phyloP scores from a whole-genome alignment of 1,140 invertebrate genomes.

The Drosophila pallidifrons region DNA sequence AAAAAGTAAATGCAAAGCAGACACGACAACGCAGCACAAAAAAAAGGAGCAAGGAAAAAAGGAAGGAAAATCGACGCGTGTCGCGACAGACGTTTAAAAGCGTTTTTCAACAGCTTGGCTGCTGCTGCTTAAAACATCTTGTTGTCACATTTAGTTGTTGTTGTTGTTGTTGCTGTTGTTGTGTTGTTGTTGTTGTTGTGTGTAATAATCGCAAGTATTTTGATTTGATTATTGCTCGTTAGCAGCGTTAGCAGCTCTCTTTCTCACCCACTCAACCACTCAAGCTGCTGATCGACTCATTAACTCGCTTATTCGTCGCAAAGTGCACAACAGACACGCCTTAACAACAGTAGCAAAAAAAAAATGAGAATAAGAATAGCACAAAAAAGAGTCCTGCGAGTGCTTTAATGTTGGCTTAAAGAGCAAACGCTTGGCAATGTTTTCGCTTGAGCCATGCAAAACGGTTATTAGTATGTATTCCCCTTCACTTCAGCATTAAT shows the following conservation, averaged over 20 bases:
- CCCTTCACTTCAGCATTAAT: conserved; percentile 49
- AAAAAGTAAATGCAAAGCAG: conserved; percentile 5
- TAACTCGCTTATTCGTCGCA: conserved; percentile 74
- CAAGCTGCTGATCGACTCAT: conserved; percentile 67
- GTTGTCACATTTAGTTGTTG: neutral
- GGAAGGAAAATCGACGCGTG: conserved; percentile 1
- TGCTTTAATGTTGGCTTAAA: conserved; percentile 30
- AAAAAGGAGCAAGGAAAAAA: neutral
- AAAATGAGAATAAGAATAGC: too few relatives aligned
- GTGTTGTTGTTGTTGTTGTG: conserved; percentile 41
- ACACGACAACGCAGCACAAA: neutral
- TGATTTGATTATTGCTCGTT: conserved; percentile 84
- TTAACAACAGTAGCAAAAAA: too few relatives aligned
- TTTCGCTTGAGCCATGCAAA: conserved; percentile 55
- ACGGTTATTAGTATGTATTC: conserved; percentile 49
- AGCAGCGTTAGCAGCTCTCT: conserved; percentile 52
- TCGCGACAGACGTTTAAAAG: conserved; percentile 39
- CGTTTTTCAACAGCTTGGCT: conserved; percentile 30
- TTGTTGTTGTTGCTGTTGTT: conserved; percentile 43
- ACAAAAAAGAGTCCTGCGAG: conserved; percentile 7
- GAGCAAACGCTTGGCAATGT: conserved; percentile 4
- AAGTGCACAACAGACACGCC: conserved; percentile 59
- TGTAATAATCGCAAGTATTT: conserved; percentile 78
- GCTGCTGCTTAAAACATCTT: too few relatives aligned
- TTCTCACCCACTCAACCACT: conserved; percentile 11